Conservation (phyloP, 1,140 invertebrate species). For the Drosophila subobscura region DNA sequence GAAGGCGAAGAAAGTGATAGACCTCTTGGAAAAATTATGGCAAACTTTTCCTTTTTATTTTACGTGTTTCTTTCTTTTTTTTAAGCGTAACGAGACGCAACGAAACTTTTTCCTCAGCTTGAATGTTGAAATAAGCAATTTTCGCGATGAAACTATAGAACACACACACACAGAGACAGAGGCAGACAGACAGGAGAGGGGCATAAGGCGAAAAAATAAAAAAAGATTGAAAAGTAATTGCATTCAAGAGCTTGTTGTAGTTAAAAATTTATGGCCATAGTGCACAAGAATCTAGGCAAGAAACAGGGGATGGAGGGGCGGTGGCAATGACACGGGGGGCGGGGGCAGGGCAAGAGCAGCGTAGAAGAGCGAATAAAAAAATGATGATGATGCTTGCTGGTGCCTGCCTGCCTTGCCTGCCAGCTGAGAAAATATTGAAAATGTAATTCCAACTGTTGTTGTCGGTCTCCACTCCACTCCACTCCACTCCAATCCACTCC, state of each 20-base stretch:
- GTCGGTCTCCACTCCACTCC: constrained; percentile 10
- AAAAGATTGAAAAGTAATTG: constrained; percentile 81
- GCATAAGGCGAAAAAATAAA: constrained; percentile 27
- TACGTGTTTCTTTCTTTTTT: constrained; percentile 8
- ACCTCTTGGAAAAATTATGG: constrained; percentile 64
- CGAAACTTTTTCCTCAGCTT: constrained; percentile 69
- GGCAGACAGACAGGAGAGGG: constrained; percentile 26
- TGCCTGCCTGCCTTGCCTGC: constrained; percentile 18
- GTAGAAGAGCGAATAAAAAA: constrained; percentile 50
- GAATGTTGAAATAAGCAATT: constrained; percentile 81
- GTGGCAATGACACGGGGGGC: constrained; percentile 1
- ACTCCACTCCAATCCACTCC: constrained; percentile 16
- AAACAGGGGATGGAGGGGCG: too few species aligned
- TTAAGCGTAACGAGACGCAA: constrained; percentile 66
- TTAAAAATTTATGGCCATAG: constrained; percentile 77
- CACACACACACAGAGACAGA: constrained; percentile 30
- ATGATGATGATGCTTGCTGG: constrained; percentile 43
- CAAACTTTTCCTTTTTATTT: constrained; percentile 60
- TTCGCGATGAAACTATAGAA: constrained; percentile 57
- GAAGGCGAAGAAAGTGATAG: constrained; percentile 57
- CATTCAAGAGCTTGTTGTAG: constrained; percentile 79
- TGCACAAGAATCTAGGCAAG: constrained; percentile 65
- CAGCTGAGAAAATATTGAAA: constrained; percentile 70
- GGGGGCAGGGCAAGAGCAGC: constrained; percentile 7
- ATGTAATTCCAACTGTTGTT: constrained; percentile 69